Base-by-base conservation (phyloP, 2,113 vertebrate species). In the Halichoerus grypus region DNA sequence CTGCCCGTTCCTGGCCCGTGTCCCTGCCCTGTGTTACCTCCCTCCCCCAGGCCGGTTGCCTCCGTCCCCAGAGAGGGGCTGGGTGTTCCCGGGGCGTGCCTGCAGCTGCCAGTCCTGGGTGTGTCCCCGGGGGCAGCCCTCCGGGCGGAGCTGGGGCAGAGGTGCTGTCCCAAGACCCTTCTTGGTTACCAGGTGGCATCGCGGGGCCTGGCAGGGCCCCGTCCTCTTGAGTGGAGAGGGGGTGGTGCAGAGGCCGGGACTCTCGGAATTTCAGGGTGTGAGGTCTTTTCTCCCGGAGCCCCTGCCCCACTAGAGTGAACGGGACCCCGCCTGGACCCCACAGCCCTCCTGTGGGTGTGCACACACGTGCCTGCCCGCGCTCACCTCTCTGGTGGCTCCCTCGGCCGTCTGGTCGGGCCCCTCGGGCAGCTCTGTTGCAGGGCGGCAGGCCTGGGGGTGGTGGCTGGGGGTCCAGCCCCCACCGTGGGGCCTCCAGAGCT, bases 351-450 rank as follows among this genome's bases (percentile, higher is more conserved):
- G 4, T n/a, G 16, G 10, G 3, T 7, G 61, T 7, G 10, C 77
- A 7, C 4, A 18, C 5, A 42, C 10, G 1, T n/a, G 18, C 4
- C 18, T 19, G 42, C 74, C 42, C 46, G 4, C 15, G 71, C 95
- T 96, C 84, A 97, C 96, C 96, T 95, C 55, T 39, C 24, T 28
- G 12, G 67, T 12, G 82, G 72, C 14, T 51, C 71, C 36, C 22
- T 84, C 10, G 1, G 93, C 77, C 0, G 5, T 49, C 71, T 2
- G 4, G 49, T 63, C 2, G 11, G 61, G 71, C 42, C 87, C 18
- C 6, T 4, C 31, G 36, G 42, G 69, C 67, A 55, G 72, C 53
- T 59, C 28, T 18, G 69, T 14, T 0, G 49, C 57, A 21, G 55
- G 74, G 31, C 82, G 63, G 57, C 13, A 1, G 79, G 49, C 51